Conservation (phyloP, 2,888 invertebrate species). For the Teleiodes luculella region DNA sequence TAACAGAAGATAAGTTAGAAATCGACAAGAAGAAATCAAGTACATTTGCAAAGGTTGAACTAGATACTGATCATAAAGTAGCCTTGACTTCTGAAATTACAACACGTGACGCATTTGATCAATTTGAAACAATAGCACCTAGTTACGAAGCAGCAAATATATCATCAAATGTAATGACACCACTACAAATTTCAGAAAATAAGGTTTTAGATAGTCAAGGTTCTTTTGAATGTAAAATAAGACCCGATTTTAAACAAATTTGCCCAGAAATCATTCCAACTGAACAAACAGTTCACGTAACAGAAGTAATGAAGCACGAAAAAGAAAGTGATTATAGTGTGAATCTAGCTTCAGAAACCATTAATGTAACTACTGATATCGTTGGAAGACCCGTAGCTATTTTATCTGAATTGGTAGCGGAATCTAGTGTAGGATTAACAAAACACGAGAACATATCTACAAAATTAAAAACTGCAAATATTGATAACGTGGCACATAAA, state of each 20-base stretch:
- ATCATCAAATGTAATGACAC: conserved; percentile 43
- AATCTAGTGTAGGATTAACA: conserved; percentile 53
- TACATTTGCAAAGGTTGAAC: conserved; percentile 71
- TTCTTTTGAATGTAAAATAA: conserved; percentile 34
- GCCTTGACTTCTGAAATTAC: conserved; percentile 70
- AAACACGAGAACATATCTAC: conserved; percentile 27
- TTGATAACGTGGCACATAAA: conserved; percentile 73
- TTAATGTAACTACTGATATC: conserved; percentile 63
- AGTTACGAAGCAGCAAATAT: conserved; percentile 56
- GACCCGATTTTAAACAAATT: conserved; percentile 47
- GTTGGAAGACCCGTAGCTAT: conserved; percentile 71
- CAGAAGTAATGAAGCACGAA: conserved; percentile 58
- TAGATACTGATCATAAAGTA: conserved; percentile 73
- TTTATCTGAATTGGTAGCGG: conserved; percentile 65
- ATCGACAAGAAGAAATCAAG: conserved; percentile 51
- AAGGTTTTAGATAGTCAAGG: conserved; percentile 66
- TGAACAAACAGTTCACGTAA: conserved; percentile 48
- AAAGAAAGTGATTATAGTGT: conserved; percentile 50
- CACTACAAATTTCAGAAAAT: conserved; percentile 60
- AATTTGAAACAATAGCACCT: conserved; percentile 39
- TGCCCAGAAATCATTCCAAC: conserved; percentile 44
- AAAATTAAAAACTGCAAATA: conserved; percentile 59
- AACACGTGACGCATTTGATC: conserved; percentile 46
- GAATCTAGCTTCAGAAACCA: conserved; percentile 31
- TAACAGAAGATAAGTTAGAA: conserved; percentile 71